Conservation (phyloP, 2,113 vertebrate species). For the Platycercus adscitus region DNA sequence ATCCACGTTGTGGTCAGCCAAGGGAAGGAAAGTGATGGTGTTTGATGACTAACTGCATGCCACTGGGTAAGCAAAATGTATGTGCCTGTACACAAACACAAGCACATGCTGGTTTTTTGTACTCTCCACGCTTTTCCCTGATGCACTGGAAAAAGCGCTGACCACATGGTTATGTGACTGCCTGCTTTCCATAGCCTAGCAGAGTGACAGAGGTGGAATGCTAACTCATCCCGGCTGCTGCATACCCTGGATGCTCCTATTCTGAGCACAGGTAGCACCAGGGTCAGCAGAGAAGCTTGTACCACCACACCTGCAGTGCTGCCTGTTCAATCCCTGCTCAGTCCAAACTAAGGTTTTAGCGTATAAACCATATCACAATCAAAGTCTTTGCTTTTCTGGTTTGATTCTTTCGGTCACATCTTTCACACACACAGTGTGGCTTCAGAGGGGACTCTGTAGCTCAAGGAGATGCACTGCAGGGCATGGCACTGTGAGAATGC, state of each 20-base stretch:
- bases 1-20: not conserved
- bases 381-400: not conserved
- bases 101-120: not conserved
- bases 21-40: not conserved
- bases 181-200: not conserved
- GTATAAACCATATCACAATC: accelerated
- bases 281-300: not conserved
- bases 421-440: not conserved
- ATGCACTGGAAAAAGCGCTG: not conserved
- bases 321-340: not conserved
- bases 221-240: not conserved
- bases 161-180: not conserved
- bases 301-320: accelerated
- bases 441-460: not conserved
- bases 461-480: not conserved
- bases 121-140: not conserved
- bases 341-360: not conserved
- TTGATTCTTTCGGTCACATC: not conserved
- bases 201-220: not conserved
- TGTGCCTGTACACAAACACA: accelerated
- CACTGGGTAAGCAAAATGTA: not conserved
- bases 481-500: not conserved
- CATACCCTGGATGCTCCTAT: not conserved
- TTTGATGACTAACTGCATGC: not conserved
- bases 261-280: not conserved